These are phyloP conservation scores for Cygnus atratus DNA, from an alignment of 2,113 vertebrate species.

Conservation along the genomic window DNA sequence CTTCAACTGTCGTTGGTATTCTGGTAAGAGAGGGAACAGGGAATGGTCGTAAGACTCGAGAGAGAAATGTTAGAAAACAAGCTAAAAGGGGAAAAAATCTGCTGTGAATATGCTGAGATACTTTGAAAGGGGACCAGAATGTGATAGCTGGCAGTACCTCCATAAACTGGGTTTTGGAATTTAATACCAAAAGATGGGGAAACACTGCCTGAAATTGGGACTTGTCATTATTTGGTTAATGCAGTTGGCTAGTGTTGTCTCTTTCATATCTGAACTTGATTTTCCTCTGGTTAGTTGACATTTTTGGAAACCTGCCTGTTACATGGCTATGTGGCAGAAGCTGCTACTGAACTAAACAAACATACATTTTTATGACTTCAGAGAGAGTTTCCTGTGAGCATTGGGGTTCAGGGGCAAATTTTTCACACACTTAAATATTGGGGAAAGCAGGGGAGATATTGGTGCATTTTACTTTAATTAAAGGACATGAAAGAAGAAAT, in stretches of 20 bases:
- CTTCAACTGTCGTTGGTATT: background rate
- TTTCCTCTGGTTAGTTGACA: slow-evolving; percentile 52
- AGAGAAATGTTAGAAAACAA: background rate
- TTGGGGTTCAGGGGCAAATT: background rate
- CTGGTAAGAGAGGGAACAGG: background rate
- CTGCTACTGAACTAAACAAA: background rate
- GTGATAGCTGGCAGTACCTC: background rate
- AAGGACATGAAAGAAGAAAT: slow-evolving; percentile 37
- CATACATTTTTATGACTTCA: slow-evolving; percentile 53
- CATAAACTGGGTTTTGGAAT: background rate
- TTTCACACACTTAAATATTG: slow-evolving; percentile 30
- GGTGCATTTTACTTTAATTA: slow-evolving; percentile 46
- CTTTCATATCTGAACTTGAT: background rate
- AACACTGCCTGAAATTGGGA: slow-evolving; percentile 2
- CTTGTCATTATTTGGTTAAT: slow-evolving; percentile 21
- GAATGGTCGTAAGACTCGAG: background rate
- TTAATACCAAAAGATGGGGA: background rate
- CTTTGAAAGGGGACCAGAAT: background rate
- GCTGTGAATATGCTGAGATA: background rate
- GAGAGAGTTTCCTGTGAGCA: slow-evolving; percentile 3
- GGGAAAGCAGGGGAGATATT: slow-evolving; percentile 30
- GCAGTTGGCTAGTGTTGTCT: background rate
- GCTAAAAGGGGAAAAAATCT: background rate
- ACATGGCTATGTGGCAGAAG: background rate
- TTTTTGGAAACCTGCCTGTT: slow-evolving; percentile 24